These are phyloP conservation scores for Speoplatyrhinus poulsoni DNA, from an alignment of 2,113 vertebrate species.

Conservation along the genomic window DNA sequence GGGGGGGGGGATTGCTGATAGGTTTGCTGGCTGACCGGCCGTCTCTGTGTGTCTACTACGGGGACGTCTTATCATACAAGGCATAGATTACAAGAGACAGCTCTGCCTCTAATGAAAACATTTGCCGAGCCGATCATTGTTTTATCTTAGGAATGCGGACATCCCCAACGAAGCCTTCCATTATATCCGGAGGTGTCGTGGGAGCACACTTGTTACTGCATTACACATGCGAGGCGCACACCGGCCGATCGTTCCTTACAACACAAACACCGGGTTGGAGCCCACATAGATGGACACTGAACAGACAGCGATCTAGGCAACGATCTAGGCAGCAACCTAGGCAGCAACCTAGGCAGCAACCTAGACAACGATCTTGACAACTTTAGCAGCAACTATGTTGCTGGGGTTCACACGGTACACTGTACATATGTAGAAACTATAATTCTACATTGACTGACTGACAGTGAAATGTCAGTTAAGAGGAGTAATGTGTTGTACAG, in stretches of 20 bases:
- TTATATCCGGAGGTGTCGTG: slow-evolving; percentile 29
- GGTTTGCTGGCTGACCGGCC: slow-evolving; percentile 3
- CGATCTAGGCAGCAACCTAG: no score
- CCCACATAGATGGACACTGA: no score
- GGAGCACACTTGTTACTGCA: slow-evolving; percentile 34
- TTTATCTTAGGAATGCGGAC: slow-evolving; percentile 35
- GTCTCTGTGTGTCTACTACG: slow-evolving; percentile 24
- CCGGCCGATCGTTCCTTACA: slow-evolving; percentile 36
- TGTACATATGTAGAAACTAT: no score
- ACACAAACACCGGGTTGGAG: slow-evolving; percentile 11
- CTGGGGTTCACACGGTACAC: no score
- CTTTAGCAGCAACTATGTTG: no score
- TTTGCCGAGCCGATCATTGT: slow-evolving; percentile 34
- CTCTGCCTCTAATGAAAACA: slow-evolving; percentile 39
- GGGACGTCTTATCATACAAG: slow-evolving; percentile 30
- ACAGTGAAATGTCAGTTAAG: no score
- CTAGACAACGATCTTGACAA: no score
- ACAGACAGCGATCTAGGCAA: no score
- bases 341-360: no score
- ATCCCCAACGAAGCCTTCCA: slow-evolving; percentile 29
- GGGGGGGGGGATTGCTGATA: slow-evolving; percentile 7
- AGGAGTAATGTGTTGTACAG: no score
- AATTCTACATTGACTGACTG: no score
- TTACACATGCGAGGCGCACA: slow-evolving; percentile 42
- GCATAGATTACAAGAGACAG: slow-evolving; percentile 29